Base-by-base conservation (phyloP, 2,888 invertebrate genomes). In the Cataglyphis livida region DNA sequence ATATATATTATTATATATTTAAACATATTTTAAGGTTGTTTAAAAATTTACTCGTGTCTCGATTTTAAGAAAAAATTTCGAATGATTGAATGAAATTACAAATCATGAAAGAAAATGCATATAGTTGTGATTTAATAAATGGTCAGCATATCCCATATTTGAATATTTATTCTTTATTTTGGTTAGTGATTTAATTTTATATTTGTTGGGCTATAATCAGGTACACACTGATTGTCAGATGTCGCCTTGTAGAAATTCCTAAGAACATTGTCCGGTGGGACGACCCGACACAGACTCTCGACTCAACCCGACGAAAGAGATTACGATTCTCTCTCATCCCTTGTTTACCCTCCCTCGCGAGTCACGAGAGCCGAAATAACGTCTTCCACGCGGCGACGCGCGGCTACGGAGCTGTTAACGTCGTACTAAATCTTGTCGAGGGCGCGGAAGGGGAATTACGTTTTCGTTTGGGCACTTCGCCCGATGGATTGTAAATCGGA, bases 291-390 rank as follows among this genome's bases (percentile, higher is more conserved):
- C 51, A 76, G 65, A 76, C 78, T 78, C 78, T 78, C 78, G 57
- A 59, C 57, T 59, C 73, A 73, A 79, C 59, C 73, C 84, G 75
- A 54, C 82, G 82, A 84, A 87, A 88, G 89, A 88, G 89, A 88
- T 88, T 88, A 88, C 88, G 84, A 73, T 25, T 21, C 78, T 78
- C 78, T 84, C 73, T 79, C 87, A 81, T 82, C 88, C 85, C 90
- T 90, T 90, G 89, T 90, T 90, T 89, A 85, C 89, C 70, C 84
- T 83, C 70, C 64, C 81, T 59, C 68, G 81, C 74, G 84, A 85
- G 78, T 61, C 78, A 70, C 84, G 70, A 76, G 78, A 84, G 70
- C 71, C 89, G 84, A 84, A 88, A 89, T 89, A 89, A 88, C 88
- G 83, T 82, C 86, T 82, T 81, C 61, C 71, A 81, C 78, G 73